Evolutionary conservation across 2,113 vertebrate species (phyloP).

Genomic region (Malurus melanocephalus): DNA sequence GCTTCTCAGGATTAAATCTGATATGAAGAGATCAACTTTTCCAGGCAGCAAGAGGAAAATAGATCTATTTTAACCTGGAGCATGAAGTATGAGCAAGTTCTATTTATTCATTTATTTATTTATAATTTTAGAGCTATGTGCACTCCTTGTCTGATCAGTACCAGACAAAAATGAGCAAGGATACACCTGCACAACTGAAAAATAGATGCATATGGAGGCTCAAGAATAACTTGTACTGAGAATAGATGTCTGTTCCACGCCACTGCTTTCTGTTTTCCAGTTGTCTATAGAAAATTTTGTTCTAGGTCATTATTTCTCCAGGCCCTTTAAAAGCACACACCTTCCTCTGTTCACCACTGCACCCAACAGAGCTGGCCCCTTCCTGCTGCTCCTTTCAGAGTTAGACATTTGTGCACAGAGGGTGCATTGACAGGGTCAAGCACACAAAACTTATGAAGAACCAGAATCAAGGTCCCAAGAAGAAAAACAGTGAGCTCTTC

Average conservation of each 20-base stretch:
- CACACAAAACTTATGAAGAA: background rate
- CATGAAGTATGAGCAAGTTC: background rate
- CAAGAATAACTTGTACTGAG: background rate
- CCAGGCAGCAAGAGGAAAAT: background rate
- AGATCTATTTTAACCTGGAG: background rate
- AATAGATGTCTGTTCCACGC: background rate
- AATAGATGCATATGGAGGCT: background rate
- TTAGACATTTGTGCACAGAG: background rate
- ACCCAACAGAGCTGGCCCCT: background rate
- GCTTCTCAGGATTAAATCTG: background rate
- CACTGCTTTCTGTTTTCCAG: background rate
- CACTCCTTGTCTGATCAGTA: background rate
- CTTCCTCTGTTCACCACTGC: background rate
- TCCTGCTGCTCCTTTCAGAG: background rate
- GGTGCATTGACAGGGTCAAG: background rate
- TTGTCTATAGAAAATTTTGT: background rate
- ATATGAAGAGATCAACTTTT: constrained; percentile 10
- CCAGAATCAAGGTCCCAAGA: background rate
- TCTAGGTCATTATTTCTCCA: background rate
- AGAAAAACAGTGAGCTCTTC: background rate
- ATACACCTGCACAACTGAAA: background rate
- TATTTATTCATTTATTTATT: background rate
- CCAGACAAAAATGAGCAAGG: background rate
- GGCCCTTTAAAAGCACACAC: background rate
- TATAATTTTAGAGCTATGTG: background rate